Evolutionary conservation across 2,888 invertebrate species (phyloP).

Genomic region (Xylophagus ater): DNA sequence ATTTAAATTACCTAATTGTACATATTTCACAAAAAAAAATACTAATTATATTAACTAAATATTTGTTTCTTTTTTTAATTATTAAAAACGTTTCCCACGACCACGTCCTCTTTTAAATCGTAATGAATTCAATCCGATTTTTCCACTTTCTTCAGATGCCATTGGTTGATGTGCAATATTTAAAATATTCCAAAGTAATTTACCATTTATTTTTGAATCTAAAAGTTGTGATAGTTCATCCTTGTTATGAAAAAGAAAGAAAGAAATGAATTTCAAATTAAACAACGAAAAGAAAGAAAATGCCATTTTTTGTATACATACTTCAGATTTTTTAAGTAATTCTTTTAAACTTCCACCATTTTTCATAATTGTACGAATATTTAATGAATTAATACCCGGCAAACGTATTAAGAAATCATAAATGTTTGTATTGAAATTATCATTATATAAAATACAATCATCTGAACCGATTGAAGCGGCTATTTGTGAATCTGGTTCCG

Average conservation of each 20-base stretch:
- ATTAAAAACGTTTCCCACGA: conserved; percentile 4
- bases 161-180: conserved; percentile 52
- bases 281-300: conserved; percentile 4
- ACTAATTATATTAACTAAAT: background rate
- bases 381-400: conserved; percentile 82
- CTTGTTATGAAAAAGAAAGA: conserved; percentile 36
- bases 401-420: conserved; percentile 76
- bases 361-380: conserved; percentile 65
- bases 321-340: conserved; percentile 48
- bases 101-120: conserved; percentile 6
- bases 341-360: conserved; percentile 57
- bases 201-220: conserved; percentile 59
- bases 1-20: too few species aligned
- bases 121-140: conserved; percentile 2
- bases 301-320: conserved; percentile 23
- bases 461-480: conserved; percentile 64
- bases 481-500: conserved; percentile 63
- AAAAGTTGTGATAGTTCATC: conserved; percentile 59
- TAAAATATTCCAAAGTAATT: conserved; percentile 55
- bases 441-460: conserved; percentile 49
- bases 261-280: conserved; percentile 1
- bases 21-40: background rate
- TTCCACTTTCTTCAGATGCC: conserved; percentile 34
- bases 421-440: conserved; percentile 59
- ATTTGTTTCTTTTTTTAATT: background rate